Conservation (phyloP, 2,113 vertebrate genomes). For the Serilophus lunatus region DNA sequence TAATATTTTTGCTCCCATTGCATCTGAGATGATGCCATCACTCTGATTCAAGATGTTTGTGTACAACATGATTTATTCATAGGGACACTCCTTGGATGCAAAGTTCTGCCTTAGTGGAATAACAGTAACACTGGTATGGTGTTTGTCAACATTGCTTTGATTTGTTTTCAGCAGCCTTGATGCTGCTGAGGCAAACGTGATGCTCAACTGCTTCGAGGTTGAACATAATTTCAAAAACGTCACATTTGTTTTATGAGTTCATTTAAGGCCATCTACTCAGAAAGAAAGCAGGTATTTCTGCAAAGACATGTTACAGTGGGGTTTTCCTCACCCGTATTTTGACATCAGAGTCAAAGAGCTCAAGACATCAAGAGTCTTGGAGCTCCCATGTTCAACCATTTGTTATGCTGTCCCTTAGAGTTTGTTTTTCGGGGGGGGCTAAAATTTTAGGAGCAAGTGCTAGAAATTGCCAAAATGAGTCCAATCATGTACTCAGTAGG, state of each 20-base stretch:
- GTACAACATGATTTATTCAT: neutral
- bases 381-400: neutral
- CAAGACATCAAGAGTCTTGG: too few species aligned
- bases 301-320: neutral
- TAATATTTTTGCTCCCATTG: neutral
- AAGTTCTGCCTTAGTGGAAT: neutral
- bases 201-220: neutral
- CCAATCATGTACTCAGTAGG: neutral
- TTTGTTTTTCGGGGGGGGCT: too few species aligned
- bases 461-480: neutral
- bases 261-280: neutral
- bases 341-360: neutral
- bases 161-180: neutral
- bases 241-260: neutral
- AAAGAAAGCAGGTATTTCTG: neutral
- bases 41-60: neutral
- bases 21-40: neutral
- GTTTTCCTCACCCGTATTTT: neutral
- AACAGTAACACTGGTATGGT: slow-evolving; percentile 53
- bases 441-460: neutral
- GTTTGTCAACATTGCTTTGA: neutral
- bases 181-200: neutral
- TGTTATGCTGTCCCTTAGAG: neutral
- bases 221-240: neutral
- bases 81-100: neutral